Percentiles rank a stretch among this genome's conserved stretches.
These are phyloP conservation scores for Podotricha telesiphe DNA, from an alignment of 2,888 invertebrate species.

Conservation along the genomic window DNA sequence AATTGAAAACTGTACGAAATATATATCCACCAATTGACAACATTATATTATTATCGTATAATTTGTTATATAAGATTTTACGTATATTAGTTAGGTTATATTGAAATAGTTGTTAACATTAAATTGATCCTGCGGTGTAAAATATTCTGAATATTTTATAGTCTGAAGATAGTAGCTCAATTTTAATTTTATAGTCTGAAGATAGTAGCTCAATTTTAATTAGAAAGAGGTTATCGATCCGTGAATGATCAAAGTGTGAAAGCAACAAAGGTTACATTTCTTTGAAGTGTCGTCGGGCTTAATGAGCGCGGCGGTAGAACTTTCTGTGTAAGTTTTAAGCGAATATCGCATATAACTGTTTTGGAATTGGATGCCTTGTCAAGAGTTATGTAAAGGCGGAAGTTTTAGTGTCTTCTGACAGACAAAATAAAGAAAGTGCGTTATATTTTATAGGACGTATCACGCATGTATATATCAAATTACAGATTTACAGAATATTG, in stretches of 20 bases:
- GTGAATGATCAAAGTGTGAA: slow-evolving; percentile 65
- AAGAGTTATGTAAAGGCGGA: too few relatives aligned
- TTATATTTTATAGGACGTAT: too few relatives aligned
- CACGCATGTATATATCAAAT: too few relatives aligned
- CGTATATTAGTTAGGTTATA: neutral
- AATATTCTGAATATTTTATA: too few relatives aligned
- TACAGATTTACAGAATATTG: too few relatives aligned
- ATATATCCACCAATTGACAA: too few relatives aligned
- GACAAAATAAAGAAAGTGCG: neutral
- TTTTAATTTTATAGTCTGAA: slow-evolving; percentile 60
- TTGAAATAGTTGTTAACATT: neutral
- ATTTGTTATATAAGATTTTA: neutral
- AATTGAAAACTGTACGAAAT: too few relatives aligned
- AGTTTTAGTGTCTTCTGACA: neutral
- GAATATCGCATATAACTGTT: slow-evolving; percentile 1
- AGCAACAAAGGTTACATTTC: slow-evolving; percentile 68
- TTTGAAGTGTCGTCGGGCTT: slow-evolving; percentile 63
- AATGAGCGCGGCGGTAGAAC: slow-evolving; percentile 53
- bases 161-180: slow-evolving; percentile 55
- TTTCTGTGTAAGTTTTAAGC: slow-evolving; percentile 13
- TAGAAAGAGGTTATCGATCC: slow-evolving; percentile 66
- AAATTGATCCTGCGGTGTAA: slow-evolving; percentile 18
- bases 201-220: slow-evolving; percentile 65
- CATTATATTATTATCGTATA: neutral
- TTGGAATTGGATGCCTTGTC: slow-evolving; percentile 2